Evolutionary conservation across 2,888 invertebrate species (phyloP).

Genomic region (Thereva nobilitata): DNA sequence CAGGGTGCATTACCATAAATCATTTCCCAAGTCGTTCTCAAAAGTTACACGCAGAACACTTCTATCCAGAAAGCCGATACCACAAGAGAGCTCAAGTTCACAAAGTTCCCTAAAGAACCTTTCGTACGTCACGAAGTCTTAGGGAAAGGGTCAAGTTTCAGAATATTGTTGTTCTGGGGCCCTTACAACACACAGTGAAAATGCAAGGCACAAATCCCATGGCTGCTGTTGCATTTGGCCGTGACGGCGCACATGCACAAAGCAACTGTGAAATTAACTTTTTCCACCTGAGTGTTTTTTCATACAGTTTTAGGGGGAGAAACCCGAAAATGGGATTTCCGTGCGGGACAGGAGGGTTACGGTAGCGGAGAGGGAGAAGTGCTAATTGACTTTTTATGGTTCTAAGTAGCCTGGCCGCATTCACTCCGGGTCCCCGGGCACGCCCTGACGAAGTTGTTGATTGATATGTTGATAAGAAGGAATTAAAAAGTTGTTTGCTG

Average conservation of each 20-base stretch:
- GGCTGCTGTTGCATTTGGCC: neutral
- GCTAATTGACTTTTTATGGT: conserved; percentile 34
- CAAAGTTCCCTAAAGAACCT: neutral
- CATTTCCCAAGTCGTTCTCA: conserved; percentile 1
- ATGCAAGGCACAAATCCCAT: neutral
- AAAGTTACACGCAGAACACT: neutral
- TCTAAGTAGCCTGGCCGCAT: conserved; percentile 9
- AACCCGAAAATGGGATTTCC: neutral
- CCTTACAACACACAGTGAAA: neutral
- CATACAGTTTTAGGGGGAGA: neutral
- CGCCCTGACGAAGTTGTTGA: conserved; percentile 23
- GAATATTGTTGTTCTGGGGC: neutral
- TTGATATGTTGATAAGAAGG: conserved; percentile 28
- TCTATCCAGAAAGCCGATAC: neutral
- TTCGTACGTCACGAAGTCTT: neutral
- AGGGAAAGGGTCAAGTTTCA: neutral
- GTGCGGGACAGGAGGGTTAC: neutral
- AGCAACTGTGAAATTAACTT: conserved; percentile 25
- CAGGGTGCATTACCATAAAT: conserved; percentile 19
- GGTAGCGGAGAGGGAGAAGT: conserved; percentile 2
- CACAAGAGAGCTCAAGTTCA: neutral
- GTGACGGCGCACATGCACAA: neutral
- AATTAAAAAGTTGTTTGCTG: conserved; percentile 3
- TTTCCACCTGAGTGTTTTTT: conserved; percentile 21
- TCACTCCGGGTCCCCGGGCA: conserved; percentile 13